These are phyloP conservation scores for Atherix ibis DNA, from an alignment of 2,888 invertebrate genomes.

Conservation along the genomic window DNA sequence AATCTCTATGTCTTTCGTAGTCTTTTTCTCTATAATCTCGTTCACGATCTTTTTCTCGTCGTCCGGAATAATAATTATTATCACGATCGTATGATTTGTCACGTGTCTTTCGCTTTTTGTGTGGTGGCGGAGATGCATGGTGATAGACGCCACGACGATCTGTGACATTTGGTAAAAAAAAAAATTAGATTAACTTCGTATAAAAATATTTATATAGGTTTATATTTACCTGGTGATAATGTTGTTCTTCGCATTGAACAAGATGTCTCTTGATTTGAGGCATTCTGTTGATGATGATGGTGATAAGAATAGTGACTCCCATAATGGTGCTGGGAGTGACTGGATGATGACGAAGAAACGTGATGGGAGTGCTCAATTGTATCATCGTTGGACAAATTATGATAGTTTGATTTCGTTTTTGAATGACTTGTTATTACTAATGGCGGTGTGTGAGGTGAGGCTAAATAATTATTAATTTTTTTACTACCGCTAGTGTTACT, in stretches of 20 bases:
- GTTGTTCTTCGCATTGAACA: slow-evolving; percentile 8
- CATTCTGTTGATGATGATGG: slow-evolving; percentile 17
- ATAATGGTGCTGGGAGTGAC: slow-evolving; percentile 17
- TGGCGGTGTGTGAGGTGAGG: slow-evolving; percentile 32
- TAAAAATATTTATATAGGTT: too few relatives aligned
- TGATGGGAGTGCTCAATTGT: slow-evolving; percentile 12
- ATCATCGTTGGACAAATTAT: slow-evolving; percentile 12
- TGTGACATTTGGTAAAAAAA: slow-evolving; percentile 6
- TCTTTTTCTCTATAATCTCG: slow-evolving; percentile 9
- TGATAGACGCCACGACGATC: slow-evolving; percentile 25
- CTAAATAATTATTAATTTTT: slow-evolving; percentile 13
- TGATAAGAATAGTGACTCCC: slow-evolving; percentile 20
- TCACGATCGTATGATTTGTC: slow-evolving; percentile 13
- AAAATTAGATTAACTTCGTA: slow-evolving; percentile 5
- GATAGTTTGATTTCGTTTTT: slow-evolving; percentile 13
- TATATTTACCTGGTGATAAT: slow-evolving; percentile 23
- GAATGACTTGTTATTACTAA: slow-evolving; percentile 13
- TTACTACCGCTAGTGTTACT: slow-evolving; percentile 1
- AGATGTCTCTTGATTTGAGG: slow-evolving; percentile 4
- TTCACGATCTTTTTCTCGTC: slow-evolving; percentile 12
- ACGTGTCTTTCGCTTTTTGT: slow-evolving; percentile 27
- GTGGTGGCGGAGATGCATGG: slow-evolving; percentile 26
- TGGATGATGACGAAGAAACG: slow-evolving; percentile 10
- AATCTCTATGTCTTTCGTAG: slow-evolving; percentile 3
- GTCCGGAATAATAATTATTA: slow-evolving; percentile 8